These are phyloP conservation scores for Cremastinae sp. DNA, from an alignment of 2,888 invertebrate species.

Conservation along the genomic window DNA sequence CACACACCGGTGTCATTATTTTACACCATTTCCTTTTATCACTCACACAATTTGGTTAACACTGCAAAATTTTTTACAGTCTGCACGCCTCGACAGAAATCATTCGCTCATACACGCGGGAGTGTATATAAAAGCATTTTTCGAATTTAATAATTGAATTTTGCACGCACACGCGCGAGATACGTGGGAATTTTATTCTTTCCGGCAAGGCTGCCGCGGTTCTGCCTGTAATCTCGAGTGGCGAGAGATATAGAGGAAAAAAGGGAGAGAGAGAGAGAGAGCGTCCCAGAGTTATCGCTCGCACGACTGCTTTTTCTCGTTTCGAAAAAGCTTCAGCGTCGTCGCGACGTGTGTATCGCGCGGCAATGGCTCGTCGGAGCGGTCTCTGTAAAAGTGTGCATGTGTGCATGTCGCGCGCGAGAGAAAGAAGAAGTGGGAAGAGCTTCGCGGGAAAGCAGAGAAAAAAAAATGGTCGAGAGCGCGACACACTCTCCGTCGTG, in stretches of 20 bases:
- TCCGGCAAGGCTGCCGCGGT: background rate
- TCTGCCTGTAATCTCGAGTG: constrained; percentile 44
- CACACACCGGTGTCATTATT: too few relatives aligned
- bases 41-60: too few relatives aligned
- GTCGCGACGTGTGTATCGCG: background rate
- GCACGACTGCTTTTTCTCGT: constrained; percentile 38
- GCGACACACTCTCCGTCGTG: too few relatives aligned
- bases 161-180: background rate
- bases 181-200: background rate
- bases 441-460: too few relatives aligned
- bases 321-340: constrained; percentile 37
- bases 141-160: too few relatives aligned
- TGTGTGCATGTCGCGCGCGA: too few relatives aligned
- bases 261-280: background rate
- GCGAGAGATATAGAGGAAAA: background rate
- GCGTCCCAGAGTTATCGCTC: constrained; percentile 10
- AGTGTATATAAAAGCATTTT: too few relatives aligned
- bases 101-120: too few relatives aligned
- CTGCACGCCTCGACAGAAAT: too few relatives aligned
- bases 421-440: background rate
- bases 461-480: too few relatives aligned
- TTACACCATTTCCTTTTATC: too few relatives aligned
- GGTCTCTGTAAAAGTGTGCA: background rate
- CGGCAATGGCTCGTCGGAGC: background rate
- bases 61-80: too few relatives aligned